phyloP scores from a whole-genome alignment of 2,113 vertebrate species.

The Syngnathus floridae region DNA sequence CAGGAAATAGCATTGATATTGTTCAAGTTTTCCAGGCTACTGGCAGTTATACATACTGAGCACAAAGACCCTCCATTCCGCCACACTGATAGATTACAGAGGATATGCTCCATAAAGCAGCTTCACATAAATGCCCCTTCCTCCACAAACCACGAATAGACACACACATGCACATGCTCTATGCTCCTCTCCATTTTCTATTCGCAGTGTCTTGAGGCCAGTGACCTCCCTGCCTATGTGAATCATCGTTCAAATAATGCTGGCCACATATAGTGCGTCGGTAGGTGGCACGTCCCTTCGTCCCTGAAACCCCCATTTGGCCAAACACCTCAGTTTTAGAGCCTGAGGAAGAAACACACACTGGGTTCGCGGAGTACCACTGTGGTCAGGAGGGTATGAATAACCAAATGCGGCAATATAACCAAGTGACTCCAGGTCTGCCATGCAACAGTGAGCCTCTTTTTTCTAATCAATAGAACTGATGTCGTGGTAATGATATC shows the following conservation, averaged over 20 bases:
- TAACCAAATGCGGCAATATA: slow-evolving; percentile 26
- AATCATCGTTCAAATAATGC: slow-evolving; percentile 55
- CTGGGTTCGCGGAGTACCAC: slow-evolving; percentile 5
- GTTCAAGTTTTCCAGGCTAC: neutral
- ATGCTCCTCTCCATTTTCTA: slow-evolving; percentile 24
- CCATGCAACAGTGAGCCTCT: slow-evolving; percentile 1
- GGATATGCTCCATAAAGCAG: slow-evolving; percentile 40
- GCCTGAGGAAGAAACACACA: slow-evolving; percentile 11
- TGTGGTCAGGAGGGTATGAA: slow-evolving; percentile 29
- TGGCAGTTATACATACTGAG: slow-evolving; percentile 7
- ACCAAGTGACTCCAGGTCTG: slow-evolving; percentile 13
- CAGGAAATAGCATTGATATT: neutral
- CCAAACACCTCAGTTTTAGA: slow-evolving; percentile 24
- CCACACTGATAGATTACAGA: slow-evolving; percentile 46
- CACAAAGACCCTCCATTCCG: slow-evolving; percentile 16
- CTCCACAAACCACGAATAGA: slow-evolving; percentile 12
- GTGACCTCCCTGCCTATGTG: slow-evolving; percentile 43
- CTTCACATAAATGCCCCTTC: slow-evolving; percentile 16
- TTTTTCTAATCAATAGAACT: slow-evolving; percentile 40
- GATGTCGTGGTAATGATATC: slow-evolving; percentile 50
- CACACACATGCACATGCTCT: slow-evolving; percentile 12
- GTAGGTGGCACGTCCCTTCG: slow-evolving; percentile 28
- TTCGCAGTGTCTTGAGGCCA: slow-evolving; percentile 45
- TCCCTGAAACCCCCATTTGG: slow-evolving; percentile 25
- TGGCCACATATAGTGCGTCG: slow-evolving; percentile 6